Conservation (phyloP, 2,888 invertebrate species). For the Lasioglossum zephyrum region DNA sequence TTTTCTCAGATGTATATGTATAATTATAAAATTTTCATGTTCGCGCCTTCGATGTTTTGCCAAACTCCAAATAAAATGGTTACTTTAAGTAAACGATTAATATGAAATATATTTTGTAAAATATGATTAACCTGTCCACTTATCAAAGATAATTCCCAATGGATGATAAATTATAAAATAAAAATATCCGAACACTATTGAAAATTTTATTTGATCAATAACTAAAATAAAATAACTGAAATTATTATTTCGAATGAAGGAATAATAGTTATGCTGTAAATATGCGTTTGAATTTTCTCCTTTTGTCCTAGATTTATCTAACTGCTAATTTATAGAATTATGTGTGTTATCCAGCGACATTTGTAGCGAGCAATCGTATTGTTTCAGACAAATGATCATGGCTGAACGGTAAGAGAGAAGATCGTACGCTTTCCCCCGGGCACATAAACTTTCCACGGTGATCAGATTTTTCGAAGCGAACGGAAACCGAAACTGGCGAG, state of each 20-base stretch:
- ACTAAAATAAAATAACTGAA: no score
- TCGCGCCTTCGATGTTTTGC: background rate
- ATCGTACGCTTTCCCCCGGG: no score
- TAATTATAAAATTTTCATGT: background rate
- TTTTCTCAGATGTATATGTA: background rate
- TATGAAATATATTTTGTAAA: no score
- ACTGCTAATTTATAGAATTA: background rate
- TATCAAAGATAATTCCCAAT: no score
- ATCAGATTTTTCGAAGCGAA: slow-evolving; percentile 10
- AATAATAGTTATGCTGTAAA: background rate
- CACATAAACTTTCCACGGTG: background rate
- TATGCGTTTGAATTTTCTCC: background rate
- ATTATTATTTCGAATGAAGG: background rate
- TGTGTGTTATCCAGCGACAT: background rate
- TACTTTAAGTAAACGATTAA: no score
- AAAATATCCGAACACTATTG: no score
- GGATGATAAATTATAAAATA: no score
- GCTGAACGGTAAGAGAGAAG: background rate
- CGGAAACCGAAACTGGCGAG: slow-evolving; percentile 17
- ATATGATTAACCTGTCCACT: no score
- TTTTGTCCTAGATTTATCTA: background rate
- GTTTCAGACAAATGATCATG: background rate
- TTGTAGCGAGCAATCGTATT: background rate
- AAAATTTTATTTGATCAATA: no score
- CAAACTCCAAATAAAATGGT: background rate